Base-by-base conservation (phyloP, 2,113 vertebrate genomes). In the Myotis lucifugus region DNA sequence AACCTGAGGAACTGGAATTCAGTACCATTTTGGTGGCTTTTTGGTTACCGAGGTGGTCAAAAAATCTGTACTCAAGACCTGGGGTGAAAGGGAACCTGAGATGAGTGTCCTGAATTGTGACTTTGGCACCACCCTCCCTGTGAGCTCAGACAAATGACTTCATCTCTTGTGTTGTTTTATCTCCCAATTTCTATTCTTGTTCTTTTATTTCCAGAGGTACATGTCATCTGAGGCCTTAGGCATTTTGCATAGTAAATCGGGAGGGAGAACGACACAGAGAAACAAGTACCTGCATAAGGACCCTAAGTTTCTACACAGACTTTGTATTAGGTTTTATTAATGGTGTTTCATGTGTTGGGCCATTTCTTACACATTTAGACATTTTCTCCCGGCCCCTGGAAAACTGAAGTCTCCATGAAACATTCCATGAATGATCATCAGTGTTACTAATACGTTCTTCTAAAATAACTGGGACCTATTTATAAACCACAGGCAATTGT, bases 401-500 rank as follows among this genome's bases (percentile, higher is more conserved):
- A 88, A 69, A 90, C 64, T 70, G 48, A 94, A 83, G 34, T 86
- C 85, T 88, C 61, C n/a, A 12, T 61, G 88, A 72, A 77, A 72
- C 25, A n/a, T n/a, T 34, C 42, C 61, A 76, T 27, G 37, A 85
- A 95, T 82, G 94, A 96, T 87, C 97, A 98, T 97, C 95, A 95
- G 8, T 52, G 73, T 82, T 93, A 61, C 59, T 61, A 61, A 25
- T 61, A 48, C 18, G 48, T 78, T n/a, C 46, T 70, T 79, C 21
- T 90, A 97, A 98, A 98, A 98, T 90, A 98, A 97, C 96, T 42
- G 66, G 82, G 67, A 91, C 85, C 97, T 97, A 59, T 98, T 98
- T 98, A 98, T 98, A 97, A 93, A 73, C 61, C 0, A 94, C 67
- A 98, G 97, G 98, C 98, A 98, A 97, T 85, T 95, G 95, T 97